Conservation (phyloP, 30 jellyfish, hydroid and myxozoan species). For the Clytia hemisphaerica region DNA sequence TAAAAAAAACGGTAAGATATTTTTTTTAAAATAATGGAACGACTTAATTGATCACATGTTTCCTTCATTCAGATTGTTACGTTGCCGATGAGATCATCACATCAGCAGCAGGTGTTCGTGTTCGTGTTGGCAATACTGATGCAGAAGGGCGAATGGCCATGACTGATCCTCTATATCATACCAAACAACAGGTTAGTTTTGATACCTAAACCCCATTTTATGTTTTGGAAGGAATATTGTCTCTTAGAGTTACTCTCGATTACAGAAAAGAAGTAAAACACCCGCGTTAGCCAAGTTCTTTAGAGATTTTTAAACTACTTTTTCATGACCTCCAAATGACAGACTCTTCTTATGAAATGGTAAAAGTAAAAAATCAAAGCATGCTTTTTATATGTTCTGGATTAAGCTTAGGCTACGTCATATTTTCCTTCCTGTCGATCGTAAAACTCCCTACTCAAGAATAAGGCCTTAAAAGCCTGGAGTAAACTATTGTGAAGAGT, state of each 20-base stretch:
- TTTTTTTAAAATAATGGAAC: too few species aligned
- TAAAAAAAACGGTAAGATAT: not conserved
- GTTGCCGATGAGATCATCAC: conserved; percentile 96
- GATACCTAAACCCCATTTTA: not conserved
- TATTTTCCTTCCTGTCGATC: too few species aligned
- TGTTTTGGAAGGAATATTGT: not conserved
- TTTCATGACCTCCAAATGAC: too few species aligned
- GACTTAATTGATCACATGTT: not conserved
- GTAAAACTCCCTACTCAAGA: too few species aligned
- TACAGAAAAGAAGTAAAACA: not conserved
- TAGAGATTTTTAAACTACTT: too few species aligned
- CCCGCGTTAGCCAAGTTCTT: too few species aligned
- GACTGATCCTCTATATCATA: conserved; percentile 82
- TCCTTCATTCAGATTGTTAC: conserved; percentile 51
- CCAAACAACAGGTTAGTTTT: conserved; percentile 52
- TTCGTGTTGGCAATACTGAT: conserved; percentile 94
- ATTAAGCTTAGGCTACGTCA: too few species aligned
- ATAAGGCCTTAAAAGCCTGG: too few species aligned
- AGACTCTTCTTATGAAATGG: too few species aligned
- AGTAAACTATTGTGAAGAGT: too few species aligned
- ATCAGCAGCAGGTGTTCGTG: conserved; percentile 94
- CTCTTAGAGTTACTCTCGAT: not conserved
- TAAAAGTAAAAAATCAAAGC: too few species aligned
- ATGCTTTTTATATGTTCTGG: too few species aligned
- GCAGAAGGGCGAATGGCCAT: conserved; percentile 99